Conservation (phyloP, 2,797 vertebrate genomes). For the Characodon lateralis region DNA sequence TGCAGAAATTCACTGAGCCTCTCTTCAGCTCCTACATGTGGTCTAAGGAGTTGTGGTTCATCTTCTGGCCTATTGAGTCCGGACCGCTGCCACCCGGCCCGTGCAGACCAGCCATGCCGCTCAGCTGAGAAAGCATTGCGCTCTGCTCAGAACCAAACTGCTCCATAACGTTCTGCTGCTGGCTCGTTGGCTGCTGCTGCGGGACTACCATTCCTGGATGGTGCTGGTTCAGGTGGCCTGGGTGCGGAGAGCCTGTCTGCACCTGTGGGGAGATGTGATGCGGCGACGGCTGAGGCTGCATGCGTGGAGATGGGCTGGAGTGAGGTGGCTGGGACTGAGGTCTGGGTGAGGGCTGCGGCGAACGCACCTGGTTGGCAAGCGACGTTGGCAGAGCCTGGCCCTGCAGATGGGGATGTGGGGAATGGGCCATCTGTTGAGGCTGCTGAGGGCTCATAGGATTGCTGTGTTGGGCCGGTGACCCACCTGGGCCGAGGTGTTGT, state of each 20-base stretch:
- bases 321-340: slow-evolving; percentile 97
- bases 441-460: slow-evolving; percentile 95
- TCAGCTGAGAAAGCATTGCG: slow-evolving; percentile 94
- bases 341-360: slow-evolving; percentile 94
- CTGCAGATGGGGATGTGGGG: slow-evolving; percentile 92
- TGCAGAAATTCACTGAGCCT: slow-evolving; percentile 77
- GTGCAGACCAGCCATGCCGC: slow-evolving; percentile 92
- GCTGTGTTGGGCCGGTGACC: slow-evolving; percentile 86
- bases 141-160: slow-evolving; percentile 93
- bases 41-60: slow-evolving; percentile 96
- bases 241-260: slow-evolving; percentile 95
- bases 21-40: slow-evolving; percentile 84
- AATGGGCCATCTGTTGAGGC: slow-evolving; percentile 86
- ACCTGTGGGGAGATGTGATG: slow-evolving; percentile 97
- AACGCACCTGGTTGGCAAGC: slow-evolving; percentile 95
- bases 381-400: slow-evolving; percentile 87
- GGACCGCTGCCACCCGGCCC: slow-evolving; percentile 86
- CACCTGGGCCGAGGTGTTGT: slow-evolving; percentile 82
- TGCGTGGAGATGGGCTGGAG: slow-evolving; percentile 95
- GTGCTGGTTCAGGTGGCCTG: slow-evolving; percentile 84
- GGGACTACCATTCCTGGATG: slow-evolving; percentile 85
- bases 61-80: slow-evolving; percentile 90
- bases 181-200: slow-evolving; percentile 63
- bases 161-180: slow-evolving; percentile 93
- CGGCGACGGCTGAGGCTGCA: slow-evolving; percentile 95